Evolutionary conservation across 2,113 vertebrate genomes (phyloP).

Genomic region (Bos taurus): DNA sequence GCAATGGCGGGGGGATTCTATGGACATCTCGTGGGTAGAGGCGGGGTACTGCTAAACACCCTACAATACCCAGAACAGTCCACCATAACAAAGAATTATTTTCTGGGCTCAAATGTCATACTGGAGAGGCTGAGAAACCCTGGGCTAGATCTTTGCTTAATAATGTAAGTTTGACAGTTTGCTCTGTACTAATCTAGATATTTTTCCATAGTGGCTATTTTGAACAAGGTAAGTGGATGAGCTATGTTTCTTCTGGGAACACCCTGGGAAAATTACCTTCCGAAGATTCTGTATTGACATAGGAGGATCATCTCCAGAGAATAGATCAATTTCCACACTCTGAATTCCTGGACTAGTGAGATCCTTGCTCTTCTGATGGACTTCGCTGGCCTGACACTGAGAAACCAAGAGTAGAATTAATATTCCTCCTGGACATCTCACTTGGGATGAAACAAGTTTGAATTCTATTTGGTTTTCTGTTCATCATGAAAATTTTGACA

Average conservation of each 20-base stretch:
- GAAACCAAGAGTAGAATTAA: neutral
- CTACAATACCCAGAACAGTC: neutral
- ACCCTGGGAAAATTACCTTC: conserved; percentile 57
- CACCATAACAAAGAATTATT: neutral
- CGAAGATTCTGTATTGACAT: neutral
- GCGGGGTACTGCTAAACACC: neutral
- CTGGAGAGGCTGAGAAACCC: neutral
- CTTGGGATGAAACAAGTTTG: neutral
- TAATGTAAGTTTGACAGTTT: neutral
- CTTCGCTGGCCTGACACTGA: conserved; percentile 19
- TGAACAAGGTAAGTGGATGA: neutral
- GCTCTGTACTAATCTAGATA: neutral
- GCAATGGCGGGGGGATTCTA: neutral
- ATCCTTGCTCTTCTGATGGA: neutral
- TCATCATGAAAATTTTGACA: neutral
- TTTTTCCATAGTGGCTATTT: neutral
- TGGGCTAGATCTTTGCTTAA: neutral
- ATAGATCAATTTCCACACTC: conserved; percentile 44
- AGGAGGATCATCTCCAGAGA: conserved; percentile 29
- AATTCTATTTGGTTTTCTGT: neutral
- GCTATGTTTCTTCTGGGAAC: neutral
- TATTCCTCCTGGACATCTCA: neutral
- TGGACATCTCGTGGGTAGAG: neutral
- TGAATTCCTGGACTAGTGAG: neutral
- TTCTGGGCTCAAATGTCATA: neutral